phyloP scores from a whole-genome alignment of 2,888 invertebrate species.

The Globia sparganii region DNA sequence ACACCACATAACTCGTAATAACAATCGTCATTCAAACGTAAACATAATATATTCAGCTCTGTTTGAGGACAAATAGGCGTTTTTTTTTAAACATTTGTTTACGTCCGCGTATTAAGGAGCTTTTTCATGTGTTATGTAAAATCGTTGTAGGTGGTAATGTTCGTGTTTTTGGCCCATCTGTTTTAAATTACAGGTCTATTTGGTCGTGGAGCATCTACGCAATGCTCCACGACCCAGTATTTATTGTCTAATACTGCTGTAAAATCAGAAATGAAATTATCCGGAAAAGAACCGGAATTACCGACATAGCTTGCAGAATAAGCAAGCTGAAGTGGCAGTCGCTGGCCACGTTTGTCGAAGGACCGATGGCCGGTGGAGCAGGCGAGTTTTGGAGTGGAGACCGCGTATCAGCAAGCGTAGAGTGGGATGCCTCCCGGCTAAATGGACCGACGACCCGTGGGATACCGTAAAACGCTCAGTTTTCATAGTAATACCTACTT shows the following conservation, averaged over 20 bases:
- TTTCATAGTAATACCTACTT: too few relatives aligned
- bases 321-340: not conserved
- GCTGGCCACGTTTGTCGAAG: not conserved
- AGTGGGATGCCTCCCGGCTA: not conserved
- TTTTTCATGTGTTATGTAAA: conserved; percentile 13
- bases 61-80: conserved; percentile 48
- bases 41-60: conserved; percentile 25
- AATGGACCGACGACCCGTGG: not conserved
- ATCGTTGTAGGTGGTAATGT: conserved; percentile 5
- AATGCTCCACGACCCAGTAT: too few relatives aligned
- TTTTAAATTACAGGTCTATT: not conserved
- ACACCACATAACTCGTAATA: not conserved
- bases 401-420: not conserved
- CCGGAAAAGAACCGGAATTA: not conserved
- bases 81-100: conserved; percentile 32
- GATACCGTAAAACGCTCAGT: too few relatives aligned
- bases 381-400: not conserved
- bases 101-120: conserved; percentile 23
- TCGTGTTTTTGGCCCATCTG: not conserved
- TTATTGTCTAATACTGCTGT: not conserved
- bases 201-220: too few relatives aligned
- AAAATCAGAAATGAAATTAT: not conserved
- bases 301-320: not conserved
- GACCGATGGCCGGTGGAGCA: not conserved
- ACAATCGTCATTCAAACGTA: conserved; percentile 20